These are phyloP conservation scores for Heliconius congener DNA, from an alignment of 1,140 invertebrate species.

Conservation along the genomic window DNA sequence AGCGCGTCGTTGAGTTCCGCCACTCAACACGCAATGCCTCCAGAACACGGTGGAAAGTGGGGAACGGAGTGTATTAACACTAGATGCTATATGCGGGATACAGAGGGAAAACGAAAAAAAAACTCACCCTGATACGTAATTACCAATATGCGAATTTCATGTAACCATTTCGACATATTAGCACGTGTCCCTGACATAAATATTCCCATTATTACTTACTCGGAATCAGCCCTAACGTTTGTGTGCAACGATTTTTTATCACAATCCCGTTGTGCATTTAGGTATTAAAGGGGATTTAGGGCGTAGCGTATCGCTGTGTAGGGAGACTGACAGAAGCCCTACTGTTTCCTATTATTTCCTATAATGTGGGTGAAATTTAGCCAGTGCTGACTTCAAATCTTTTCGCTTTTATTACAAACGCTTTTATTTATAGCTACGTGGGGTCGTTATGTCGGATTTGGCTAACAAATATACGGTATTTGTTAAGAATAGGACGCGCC, in stretches of 20 bases:
- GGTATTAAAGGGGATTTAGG: conserved; percentile 71
- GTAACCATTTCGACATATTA: conserved; percentile 70
- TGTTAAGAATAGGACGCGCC: conserved; percentile 72
- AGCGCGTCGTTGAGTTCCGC: no score
- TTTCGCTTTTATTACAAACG: conserved; percentile 71
- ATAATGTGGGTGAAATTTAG: conserved; percentile 79
- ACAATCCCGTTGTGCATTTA: conserved; percentile 73
- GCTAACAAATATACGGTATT: conserved; percentile 79
- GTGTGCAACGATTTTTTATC: conserved; percentile 60
- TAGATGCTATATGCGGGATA: no score
- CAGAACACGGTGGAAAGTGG: no score
- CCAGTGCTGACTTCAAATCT: conserved; percentile 69
- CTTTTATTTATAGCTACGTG: conserved; percentile 72
- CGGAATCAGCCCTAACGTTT: conserved; percentile 52
- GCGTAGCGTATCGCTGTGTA: conserved; percentile 70
- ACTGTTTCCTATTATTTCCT: conserved; percentile 77
- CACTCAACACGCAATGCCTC: no score
- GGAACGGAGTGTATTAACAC: no score
- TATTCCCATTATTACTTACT: conserved; percentile 75
- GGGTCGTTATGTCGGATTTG: conserved; percentile 76
- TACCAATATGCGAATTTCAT: conserved; percentile 73
- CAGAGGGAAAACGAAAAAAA: no score
- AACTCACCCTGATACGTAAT: conserved; percentile 55
- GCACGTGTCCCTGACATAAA: conserved; percentile 76
- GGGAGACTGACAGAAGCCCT: conserved; percentile 61